Evolutionary conservation across 2,888 invertebrate genomes (phyloP).

Genomic region (Erebia aethiops): DNA sequence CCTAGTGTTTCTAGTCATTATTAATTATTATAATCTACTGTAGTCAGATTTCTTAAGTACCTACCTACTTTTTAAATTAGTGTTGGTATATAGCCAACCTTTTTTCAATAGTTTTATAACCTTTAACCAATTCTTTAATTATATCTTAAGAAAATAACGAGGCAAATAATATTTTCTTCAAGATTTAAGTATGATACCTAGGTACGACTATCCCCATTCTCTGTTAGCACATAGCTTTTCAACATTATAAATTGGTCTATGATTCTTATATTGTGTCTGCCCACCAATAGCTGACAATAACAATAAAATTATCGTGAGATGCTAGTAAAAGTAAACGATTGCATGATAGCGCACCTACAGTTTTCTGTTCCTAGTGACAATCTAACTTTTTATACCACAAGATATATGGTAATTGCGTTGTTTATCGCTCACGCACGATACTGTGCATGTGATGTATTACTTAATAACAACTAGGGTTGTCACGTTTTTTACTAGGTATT

Average conservation of each 20-base stretch:
- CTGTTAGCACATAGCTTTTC: neutral
- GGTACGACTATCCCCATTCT: neutral
- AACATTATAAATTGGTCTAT: too few relatives aligned
- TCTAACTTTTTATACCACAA: slow-evolving; percentile 33
- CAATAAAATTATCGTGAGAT: slow-evolving; percentile 8
- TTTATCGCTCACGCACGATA: slow-evolving; percentile 28
- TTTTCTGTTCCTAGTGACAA: slow-evolving; percentile 34
- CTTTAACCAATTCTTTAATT: too few relatives aligned
- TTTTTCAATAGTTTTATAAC: too few relatives aligned
- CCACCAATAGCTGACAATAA: neutral
- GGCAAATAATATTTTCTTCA: too few relatives aligned
- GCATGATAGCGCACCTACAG: slow-evolving; percentile 26
- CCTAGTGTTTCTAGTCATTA: too few relatives aligned
- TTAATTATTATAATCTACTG: too few relatives aligned
- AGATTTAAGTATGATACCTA: too few relatives aligned
- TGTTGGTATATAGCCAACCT: too few relatives aligned
- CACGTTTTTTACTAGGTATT: neutral
- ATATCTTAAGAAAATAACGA: too few relatives aligned
- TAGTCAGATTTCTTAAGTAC: too few relatives aligned
- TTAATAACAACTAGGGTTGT: slow-evolving; percentile 19
- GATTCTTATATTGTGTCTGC: neutral
- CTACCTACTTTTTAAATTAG: too few relatives aligned
- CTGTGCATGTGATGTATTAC: slow-evolving; percentile 25
- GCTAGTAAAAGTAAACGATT: slow-evolving; percentile 21
- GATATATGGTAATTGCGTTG: slow-evolving; percentile 32